A percentile compares a stretch with the other conserved stretches of the same genome.
Evolutionary conservation across 2,888 invertebrate species (phyloP).

Genomic region (Ptychoptera contaminata): DNA sequence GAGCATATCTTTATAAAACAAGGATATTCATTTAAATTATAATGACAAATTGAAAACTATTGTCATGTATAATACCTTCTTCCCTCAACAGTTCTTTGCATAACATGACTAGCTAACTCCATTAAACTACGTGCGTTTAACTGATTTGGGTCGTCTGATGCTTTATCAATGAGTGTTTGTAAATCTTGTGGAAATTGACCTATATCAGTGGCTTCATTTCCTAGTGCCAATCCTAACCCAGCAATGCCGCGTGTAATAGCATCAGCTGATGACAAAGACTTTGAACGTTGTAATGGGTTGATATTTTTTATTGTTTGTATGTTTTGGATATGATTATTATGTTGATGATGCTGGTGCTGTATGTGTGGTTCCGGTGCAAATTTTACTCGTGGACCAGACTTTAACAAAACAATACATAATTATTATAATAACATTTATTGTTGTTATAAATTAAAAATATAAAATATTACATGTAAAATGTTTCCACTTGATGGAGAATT

Average conservation of each 20-base stretch:
- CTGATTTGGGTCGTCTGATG: slow-evolving; percentile 69
- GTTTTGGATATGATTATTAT: slow-evolving; percentile 7
- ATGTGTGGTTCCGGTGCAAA: slow-evolving; percentile 25
- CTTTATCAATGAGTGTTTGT: slow-evolving; percentile 56
- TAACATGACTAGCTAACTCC: slow-evolving; percentile 69
- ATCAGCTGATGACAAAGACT: slow-evolving; percentile 66
- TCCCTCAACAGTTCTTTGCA: slow-evolving; percentile 67
- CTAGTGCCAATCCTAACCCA: slow-evolving; percentile 42
- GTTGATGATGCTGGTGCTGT: slow-evolving; percentile 18
- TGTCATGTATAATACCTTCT: slow-evolving; percentile 13
- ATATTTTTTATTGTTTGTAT: slow-evolving; percentile 12
- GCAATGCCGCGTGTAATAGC: slow-evolving; percentile 50
- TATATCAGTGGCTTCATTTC: slow-evolving; percentile 58
- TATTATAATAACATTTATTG: too few relatives aligned
- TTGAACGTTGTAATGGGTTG: slow-evolving; percentile 52
- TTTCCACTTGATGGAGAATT: slow-evolving; percentile 58
- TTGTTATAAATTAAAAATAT: neutral
- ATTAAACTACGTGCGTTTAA: slow-evolving; percentile 58
- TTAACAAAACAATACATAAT: slow-evolving; percentile 1
- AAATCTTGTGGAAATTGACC: slow-evolving; percentile 59
- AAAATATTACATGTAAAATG: slow-evolving; percentile 39
- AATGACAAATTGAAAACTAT: neutral
- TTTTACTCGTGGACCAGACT: slow-evolving; percentile 23
- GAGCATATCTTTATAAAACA: slow-evolving; percentile 46
- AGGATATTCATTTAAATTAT: neutral